phyloP scores from a whole-genome alignment of 92 coral and sea anemone genomes.

The Siderastrea siderea region DNA sequence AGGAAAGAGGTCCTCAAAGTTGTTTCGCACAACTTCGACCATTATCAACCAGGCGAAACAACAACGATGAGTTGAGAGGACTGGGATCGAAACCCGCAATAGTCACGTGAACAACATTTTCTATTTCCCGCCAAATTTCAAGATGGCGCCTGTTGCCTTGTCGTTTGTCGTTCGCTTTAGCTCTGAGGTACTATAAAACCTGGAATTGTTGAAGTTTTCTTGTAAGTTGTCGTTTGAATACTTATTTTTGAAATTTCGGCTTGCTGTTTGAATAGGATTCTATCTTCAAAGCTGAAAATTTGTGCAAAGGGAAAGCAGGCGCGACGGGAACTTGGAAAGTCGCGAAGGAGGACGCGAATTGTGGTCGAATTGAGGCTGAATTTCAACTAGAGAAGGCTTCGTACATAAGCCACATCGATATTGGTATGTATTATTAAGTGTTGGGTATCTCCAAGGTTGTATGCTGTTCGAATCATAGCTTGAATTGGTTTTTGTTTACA shows the following conservation, averaged over 20 bases:
- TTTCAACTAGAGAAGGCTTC: conserved; percentile 87
- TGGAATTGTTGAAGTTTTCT: background rate
- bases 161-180: conserved; percentile 79
- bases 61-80: background rate
- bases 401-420: conserved; percentile 81
- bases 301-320: conserved; percentile 64
- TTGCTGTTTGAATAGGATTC: conserved; percentile 62
- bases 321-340: conserved; percentile 80
- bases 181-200: conserved; percentile 72
- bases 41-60: conserved; percentile 33
- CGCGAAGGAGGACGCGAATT: conserved; percentile 65
- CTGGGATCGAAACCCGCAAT: conserved; percentile 7
- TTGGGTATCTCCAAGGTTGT: background rate
- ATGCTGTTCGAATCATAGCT: background rate
- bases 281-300: conserved; percentile 79
- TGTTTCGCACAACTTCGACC: conserved; percentile 87
- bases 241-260: background rate
- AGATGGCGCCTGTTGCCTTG: conserved; percentile 87
- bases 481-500: too few species aligned
- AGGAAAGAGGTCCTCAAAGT: conserved; percentile 88
- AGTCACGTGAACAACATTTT: conserved; percentile 12
- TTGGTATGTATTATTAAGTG: conserved; percentile 61
- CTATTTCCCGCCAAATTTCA: conserved; percentile 77
- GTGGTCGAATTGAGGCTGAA: conserved; percentile 83
- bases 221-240: background rate